Base-by-base conservation (phyloP, 2,113 vertebrate genomes). In the Nesoenas mayeri region DNA sequence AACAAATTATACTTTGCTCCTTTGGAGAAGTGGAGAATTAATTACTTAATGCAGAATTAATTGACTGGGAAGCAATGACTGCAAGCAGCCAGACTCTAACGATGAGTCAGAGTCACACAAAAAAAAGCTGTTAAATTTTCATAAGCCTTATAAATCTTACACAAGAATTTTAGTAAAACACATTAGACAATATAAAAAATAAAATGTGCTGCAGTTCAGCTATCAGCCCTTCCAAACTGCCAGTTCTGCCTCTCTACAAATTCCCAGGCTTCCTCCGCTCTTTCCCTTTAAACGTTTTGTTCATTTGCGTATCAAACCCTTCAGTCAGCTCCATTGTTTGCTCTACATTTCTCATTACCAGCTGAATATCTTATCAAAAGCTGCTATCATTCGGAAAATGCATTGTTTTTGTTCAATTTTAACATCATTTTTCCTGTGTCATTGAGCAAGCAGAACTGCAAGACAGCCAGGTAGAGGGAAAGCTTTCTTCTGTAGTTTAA, bases 91-190 rank as follows among this genome's bases (percentile, higher is more conserved):
- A 61, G 64, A 67, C 19, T 88, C 50, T 74, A 77, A 89, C 6
- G 15, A 88, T 20, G 40, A 40, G 73, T 91, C 53, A 77, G 79
- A 88, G 77, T 67, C 53, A 69, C 80, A n/a, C 0, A 0, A 70
- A 15, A 29, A 29, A 14, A 95, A 94, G 80, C 70, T 95, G 40
- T 89, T 95, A 77, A 96, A 96, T 85, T 96, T 96, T 86, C 36
- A 95, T 75, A 66, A 96, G 34, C 61, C 65, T 90, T 64, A 89
- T 87, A 94, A 93, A 95, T 93, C 61, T 94, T 88, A 89, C 15
- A 89, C 74, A 80, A 29, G 36, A 48, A 91, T 93, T 93, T 95
- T 87, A 91, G 66, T 88, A 87, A 91, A 94, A 89, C 80, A 88
- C 2, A 1, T 28, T 85, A 56, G 32, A 29, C 32, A 89, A 79